phyloP scores from a whole-genome alignment of 2,797 vertebrate species.

The Rhynchotus rufescens region DNA sequence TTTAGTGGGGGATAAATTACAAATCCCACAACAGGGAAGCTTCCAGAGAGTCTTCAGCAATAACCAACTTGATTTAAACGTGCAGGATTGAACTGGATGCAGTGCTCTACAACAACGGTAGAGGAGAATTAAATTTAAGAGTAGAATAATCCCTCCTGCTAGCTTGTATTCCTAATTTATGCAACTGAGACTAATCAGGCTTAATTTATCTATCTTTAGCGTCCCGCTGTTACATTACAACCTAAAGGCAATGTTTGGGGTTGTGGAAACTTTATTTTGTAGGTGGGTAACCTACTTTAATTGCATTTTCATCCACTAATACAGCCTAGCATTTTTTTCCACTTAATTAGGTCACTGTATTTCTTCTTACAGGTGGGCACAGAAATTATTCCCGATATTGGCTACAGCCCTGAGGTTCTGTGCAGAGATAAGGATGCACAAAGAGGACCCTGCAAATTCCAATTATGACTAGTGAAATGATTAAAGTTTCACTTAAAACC shows the following conservation, averaged over 20 bases:
- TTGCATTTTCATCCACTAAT: slow-evolving; percentile 41
- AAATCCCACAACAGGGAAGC: slow-evolving; percentile 20
- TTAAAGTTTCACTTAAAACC: background rate
- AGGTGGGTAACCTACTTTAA: slow-evolving; percentile 66
- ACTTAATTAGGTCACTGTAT: slow-evolving; percentile 63
- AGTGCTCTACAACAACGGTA: background rate
- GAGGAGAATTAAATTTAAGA: slow-evolving; percentile 51
- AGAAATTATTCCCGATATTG: slow-evolving; percentile 56
- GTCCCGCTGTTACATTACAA: slow-evolving; percentile 35
- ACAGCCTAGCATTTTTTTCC: slow-evolving; percentile 30
- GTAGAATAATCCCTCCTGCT: slow-evolving; percentile 42
- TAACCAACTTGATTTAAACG: slow-evolving; percentile 56
- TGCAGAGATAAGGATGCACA: background rate
- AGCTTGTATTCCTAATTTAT: slow-evolving; percentile 51
- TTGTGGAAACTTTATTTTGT: slow-evolving; percentile 55
- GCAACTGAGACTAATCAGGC: slow-evolving; percentile 58
- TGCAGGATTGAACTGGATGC: slow-evolving; percentile 32
- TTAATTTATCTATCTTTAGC: slow-evolving; percentile 64
- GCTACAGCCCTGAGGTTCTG: slow-evolving; percentile 48
- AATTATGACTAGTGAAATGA: background rate
- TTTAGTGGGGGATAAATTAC: background rate
- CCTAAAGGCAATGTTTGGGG: slow-evolving; percentile 51
- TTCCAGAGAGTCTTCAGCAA: slow-evolving; percentile 30
- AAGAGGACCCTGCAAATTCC: background rate
- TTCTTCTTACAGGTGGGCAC: slow-evolving; percentile 42